phyloP scores from a whole-genome alignment of 2,888 invertebrate species.

The Aleiodes testaceus region DNA sequence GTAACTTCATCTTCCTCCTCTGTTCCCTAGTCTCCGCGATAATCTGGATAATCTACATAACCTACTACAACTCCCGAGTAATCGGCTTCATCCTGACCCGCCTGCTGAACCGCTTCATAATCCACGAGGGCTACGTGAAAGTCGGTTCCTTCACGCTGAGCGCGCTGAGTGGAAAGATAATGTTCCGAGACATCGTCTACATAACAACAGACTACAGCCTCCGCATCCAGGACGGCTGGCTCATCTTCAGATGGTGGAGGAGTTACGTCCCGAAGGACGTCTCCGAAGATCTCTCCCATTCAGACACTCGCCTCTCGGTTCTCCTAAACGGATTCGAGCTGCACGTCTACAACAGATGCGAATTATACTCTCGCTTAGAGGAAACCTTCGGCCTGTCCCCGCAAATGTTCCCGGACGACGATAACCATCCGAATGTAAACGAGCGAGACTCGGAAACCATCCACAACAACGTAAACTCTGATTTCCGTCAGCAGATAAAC shows the following conservation, averaged over 20 bases:
- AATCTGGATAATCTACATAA: slow-evolving; percentile 94
- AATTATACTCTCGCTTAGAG: slow-evolving; percentile 89
- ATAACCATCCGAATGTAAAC: slow-evolving; percentile 70
- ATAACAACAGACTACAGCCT: slow-evolving; percentile 95
- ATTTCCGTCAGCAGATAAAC: slow-evolving; percentile 65
- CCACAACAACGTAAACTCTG: slow-evolving; percentile 53
- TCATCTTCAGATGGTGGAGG: slow-evolving; percentile 98
- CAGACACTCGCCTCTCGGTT: slow-evolving; percentile 91
- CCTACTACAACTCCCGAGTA: slow-evolving; percentile 95
- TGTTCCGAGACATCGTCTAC: slow-evolving; percentile 97
- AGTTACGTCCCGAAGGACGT: slow-evolving; percentile 96
- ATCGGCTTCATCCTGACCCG: slow-evolving; percentile 92
- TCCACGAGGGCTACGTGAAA: slow-evolving; percentile 90
- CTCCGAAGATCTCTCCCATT: slow-evolving; percentile 96
- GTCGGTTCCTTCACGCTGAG: slow-evolving; percentile 96
- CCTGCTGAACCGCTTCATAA: slow-evolving; percentile 89
- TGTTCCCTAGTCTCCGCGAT: slow-evolving; percentile 88
- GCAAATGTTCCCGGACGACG: slow-evolving; percentile 79
- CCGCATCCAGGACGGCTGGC: slow-evolving; percentile 95
- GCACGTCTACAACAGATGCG: slow-evolving; percentile 95
- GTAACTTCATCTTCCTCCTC: slow-evolving; percentile 84
- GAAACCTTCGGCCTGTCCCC: slow-evolving; percentile 90
- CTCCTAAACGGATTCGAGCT: slow-evolving; percentile 95
- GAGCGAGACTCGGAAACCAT: slow-evolving; percentile 62
- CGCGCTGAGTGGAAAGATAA: slow-evolving; percentile 97